phyloP scores from a whole-genome alignment of 2,113 vertebrate species.

The Xerus inauris region DNA sequence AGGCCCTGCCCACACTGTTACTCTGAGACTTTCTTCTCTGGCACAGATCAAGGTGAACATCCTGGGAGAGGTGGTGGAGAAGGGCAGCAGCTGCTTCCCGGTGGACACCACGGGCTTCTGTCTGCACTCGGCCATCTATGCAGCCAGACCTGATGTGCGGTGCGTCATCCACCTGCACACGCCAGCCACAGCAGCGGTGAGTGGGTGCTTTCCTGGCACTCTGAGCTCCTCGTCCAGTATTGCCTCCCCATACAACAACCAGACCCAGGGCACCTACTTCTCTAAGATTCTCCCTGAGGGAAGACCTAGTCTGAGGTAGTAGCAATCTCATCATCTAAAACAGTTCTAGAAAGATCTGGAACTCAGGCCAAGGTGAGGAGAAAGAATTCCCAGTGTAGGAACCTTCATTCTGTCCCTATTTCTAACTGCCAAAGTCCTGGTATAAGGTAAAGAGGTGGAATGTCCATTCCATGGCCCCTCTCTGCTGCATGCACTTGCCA shows the following conservation, averaged over 20 bases:
- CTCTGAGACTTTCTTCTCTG: background rate
- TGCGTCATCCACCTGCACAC: slow-evolving; percentile 96
- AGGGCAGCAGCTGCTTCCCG: slow-evolving; percentile 92
- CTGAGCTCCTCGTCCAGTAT: fast-evolving
- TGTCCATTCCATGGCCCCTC: fast-evolving
- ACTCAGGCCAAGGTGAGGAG: background rate
- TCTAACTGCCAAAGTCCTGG: background rate
- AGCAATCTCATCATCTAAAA: background rate
- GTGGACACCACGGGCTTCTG: slow-evolving; percentile 92
- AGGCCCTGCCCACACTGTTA: fast-evolving
- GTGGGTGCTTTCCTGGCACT: background rate
- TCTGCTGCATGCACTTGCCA: fast-evolving
- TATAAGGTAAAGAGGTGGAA: background rate
- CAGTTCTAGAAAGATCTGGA: background rate
- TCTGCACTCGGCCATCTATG: slow-evolving; percentile 96
- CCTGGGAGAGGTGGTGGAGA: slow-evolving; percentile 95
- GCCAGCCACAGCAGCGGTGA: slow-evolving; percentile 92
- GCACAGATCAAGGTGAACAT: slow-evolving; percentile 97
- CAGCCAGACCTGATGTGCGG: slow-evolving; percentile 92
- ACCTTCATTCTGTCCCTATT: background rate
- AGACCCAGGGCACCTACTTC: background rate
- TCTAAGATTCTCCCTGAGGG: background rate
- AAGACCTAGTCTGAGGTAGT: background rate
- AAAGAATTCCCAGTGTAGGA: background rate
- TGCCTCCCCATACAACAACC: background rate